phyloP scores from a whole-genome alignment of 1,140 invertebrate species.

The Drosophila lini region DNA sequence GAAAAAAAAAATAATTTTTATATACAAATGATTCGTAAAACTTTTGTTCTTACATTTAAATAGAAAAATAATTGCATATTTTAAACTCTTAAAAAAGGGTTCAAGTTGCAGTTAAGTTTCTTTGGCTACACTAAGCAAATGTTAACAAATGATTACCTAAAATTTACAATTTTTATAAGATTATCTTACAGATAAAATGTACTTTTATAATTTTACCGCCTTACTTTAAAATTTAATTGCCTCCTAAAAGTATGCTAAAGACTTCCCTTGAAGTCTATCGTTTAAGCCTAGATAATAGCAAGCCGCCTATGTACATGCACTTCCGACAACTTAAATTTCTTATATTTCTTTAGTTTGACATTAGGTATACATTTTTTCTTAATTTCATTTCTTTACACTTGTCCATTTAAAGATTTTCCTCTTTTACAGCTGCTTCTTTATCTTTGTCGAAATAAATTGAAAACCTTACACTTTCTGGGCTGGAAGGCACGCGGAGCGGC shows the following conservation, averaged over 20 bases:
- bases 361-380: too few species aligned
- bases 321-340: neutral
- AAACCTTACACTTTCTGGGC: neutral
- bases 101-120: neutral
- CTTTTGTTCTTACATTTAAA: too few species aligned
- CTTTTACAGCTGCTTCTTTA: neutral
- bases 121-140: neutral
- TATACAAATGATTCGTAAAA: too few species aligned
- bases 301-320: too few species aligned
- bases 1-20: too few species aligned
- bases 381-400: neutral
- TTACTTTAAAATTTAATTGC: neutral
- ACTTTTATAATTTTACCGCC: neutral
- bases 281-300: neutral
- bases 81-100: neutral
- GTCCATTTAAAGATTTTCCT: neutral
- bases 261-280: neutral
- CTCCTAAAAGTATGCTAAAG: slow-evolving; percentile 10
- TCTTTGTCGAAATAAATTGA: neutral
- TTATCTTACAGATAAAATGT: neutral
- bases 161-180: too few species aligned
- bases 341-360: neutral
- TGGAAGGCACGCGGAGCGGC: neutral
- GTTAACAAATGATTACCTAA: too few species aligned
- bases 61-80: neutral